Evolutionary conservation across 2,113 vertebrate species (phyloP).

Genomic region (Callorhinus ursinus): DNA sequence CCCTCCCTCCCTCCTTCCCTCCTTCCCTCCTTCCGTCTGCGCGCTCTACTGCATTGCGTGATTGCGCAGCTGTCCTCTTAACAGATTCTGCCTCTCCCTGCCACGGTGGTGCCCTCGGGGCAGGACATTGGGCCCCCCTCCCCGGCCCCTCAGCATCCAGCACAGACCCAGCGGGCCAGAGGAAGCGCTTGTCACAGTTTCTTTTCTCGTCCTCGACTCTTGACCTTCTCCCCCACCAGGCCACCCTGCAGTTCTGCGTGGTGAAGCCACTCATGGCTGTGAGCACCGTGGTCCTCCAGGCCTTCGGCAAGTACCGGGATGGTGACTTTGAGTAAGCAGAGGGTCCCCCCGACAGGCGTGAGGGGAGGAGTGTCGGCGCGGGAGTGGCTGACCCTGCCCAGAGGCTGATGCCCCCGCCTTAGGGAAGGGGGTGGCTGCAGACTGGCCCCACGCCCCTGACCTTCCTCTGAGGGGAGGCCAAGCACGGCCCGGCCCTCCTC

Average conservation of each 20-base stretch:
- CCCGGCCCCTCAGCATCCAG: accelerated
- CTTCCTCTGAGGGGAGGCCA: background rate
- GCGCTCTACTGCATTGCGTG: accelerated
- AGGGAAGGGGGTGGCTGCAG: background rate
- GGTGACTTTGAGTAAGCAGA: conserved; percentile 95
- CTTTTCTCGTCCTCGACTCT: background rate
- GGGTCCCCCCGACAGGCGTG: background rate
- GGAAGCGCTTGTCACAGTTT: background rate
- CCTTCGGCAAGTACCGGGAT: conserved; percentile 96
- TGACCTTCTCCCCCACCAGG: conserved; percentile 82
- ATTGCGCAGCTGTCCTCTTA: accelerated
- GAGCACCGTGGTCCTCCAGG: conserved; percentile 95
- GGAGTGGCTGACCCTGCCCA: background rate
- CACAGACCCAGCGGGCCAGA: background rate
- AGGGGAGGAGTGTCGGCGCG: background rate
- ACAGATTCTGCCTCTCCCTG: background rate
- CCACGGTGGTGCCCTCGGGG: background rate
- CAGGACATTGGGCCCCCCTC: accelerated
- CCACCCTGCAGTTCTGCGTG: conserved; percentile 97
- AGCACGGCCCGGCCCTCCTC: background rate
- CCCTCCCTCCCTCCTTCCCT: no score
- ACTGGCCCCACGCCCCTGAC: background rate
- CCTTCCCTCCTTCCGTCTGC: background rate
- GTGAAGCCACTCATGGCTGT: conserved; percentile 97
- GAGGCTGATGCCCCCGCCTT: background rate